Evolutionary conservation across 2,797 vertebrate species (phyloP).

Genomic region (Geotrypetes seraphini): DNA sequence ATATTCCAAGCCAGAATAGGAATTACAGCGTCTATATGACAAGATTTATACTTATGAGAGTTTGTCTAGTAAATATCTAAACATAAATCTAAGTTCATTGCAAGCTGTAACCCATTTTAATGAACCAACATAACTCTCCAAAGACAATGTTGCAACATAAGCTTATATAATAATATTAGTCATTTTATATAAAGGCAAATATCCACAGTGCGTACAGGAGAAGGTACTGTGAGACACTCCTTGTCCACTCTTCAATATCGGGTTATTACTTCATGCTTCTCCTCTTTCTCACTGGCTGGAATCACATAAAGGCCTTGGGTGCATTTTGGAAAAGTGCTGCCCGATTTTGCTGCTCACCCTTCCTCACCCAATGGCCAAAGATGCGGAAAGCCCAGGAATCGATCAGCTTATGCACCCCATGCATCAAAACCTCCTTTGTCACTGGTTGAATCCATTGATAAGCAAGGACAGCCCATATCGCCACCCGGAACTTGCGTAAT

Average conservation of each 20-base stretch:
- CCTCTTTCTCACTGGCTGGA: constrained; percentile 25
- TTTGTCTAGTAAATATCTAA: too few relatives aligned
- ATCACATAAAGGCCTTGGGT: constrained; percentile 59
- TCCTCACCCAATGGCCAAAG: constrained; percentile 90
- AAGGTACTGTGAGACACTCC: not conserved
- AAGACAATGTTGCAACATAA: too few relatives aligned
- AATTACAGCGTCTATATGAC: too few relatives aligned
- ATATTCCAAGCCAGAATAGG: too few relatives aligned
- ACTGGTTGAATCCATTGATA: constrained; percentile 60
- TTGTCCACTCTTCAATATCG: not conserved
- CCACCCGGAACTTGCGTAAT: too few relatives aligned
- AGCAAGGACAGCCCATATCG: constrained; percentile 68
- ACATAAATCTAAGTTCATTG: too few relatives aligned
- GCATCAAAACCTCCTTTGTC: constrained; percentile 66
- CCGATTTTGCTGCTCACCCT: constrained; percentile 83
- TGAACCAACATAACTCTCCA: too few relatives aligned
- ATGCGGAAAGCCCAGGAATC: constrained; percentile 84
- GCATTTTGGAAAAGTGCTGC: constrained; percentile 83
- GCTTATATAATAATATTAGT: too few relatives aligned
- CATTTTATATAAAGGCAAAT: too few relatives aligned
- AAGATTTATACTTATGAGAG: too few relatives aligned
- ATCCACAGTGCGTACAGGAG: too few relatives aligned
- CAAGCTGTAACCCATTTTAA: too few relatives aligned
- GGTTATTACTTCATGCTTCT: not conserved
- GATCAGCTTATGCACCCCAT: constrained; percentile 73